Evolutionary conservation across 2,888 invertebrate species (phyloP).

Genomic region (Galerucella nymphaeae): DNA sequence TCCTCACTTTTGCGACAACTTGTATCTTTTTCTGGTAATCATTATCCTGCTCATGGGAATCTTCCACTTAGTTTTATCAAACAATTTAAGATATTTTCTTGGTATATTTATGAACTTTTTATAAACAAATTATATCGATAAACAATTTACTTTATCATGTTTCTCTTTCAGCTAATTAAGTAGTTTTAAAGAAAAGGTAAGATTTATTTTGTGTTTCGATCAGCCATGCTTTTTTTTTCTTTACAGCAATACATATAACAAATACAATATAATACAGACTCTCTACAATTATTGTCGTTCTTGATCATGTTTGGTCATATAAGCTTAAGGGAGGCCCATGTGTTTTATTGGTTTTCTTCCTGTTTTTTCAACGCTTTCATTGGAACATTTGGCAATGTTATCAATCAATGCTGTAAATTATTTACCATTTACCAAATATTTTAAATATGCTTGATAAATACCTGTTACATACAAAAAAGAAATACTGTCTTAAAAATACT

Average conservation of each 20-base stretch:
- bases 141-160: slow-evolving; percentile 11
- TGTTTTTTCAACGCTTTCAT: background rate
- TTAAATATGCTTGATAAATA: background rate
- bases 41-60: no score
- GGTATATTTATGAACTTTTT: slow-evolving; percentile 2
- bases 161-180: slow-evolving; percentile 43
- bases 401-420: background rate
- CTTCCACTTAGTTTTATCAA: no score
- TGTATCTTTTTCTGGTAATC: no score
- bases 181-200: slow-evolving; percentile 42
- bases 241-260: slow-evolving; percentile 37
- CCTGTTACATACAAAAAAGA: no score
- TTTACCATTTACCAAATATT: slow-evolving; percentile 8
- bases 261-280: slow-evolving; percentile 36
- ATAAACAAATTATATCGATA: slow-evolving; percentile 11
- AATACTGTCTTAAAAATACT: no score
- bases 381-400: background rate
- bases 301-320: slow-evolving; percentile 38
- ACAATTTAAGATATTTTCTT: background rate
- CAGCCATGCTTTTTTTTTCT: slow-evolving; percentile 46
- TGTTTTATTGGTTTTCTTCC: slow-evolving; percentile 41
- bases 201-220: slow-evolving; percentile 41
- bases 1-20: no score
- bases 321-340: slow-evolving; percentile 55
- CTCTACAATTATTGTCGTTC: slow-evolving; percentile 36